Percentiles rank a stretch among this genome's conserved stretches.
These are phyloP conservation scores for Coranthus polyacanthus DNA, from an alignment of 2,797 vertebrate species.

Conservation along the genomic window DNA sequence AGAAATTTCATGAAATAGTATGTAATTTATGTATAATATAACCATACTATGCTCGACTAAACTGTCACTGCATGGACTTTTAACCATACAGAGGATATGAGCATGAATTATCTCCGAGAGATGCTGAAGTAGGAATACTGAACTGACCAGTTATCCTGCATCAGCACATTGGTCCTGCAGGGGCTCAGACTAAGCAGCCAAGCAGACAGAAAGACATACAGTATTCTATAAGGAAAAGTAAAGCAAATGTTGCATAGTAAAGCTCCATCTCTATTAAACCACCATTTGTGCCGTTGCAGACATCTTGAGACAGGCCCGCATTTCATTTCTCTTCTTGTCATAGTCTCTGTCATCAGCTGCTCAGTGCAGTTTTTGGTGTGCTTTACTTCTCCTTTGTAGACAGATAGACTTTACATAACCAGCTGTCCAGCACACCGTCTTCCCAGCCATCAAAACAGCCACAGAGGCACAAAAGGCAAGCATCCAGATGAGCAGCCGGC, in stretches of 20 bases:
- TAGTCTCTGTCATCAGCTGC: constrained; percentile 9
- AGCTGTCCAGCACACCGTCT: constrained; percentile 23
- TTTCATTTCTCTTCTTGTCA: not conserved
- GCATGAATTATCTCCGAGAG: constrained; percentile 22
- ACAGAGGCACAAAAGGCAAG: constrained; percentile 44
- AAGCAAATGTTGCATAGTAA: not conserved
- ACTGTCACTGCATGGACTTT: constrained; percentile 7
- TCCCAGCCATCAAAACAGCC: constrained; percentile 44
- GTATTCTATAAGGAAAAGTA: no score
- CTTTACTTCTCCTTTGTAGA: constrained; percentile 15
- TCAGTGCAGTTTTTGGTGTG: constrained; percentile 1
- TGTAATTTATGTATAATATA: constrained; percentile 1
- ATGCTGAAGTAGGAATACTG: constrained; percentile 38
- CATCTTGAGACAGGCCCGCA: not conserved
- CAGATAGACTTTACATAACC: constrained; percentile 40
- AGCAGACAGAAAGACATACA: constrained; percentile 23
- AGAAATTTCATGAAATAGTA: not conserved
- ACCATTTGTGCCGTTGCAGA: constrained; percentile 1
- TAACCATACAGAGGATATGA: constrained; percentile 6
- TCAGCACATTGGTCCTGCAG: constrained; percentile 32
- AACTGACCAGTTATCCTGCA: constrained; percentile 22
- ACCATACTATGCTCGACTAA: constrained; percentile 5
- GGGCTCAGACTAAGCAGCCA: constrained; percentile 6
- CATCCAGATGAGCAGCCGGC: constrained; percentile 44
- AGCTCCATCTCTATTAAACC: constrained; percentile 2